Percentiles rank a stretch among this genome's conserved stretches.
phyloP scores from a whole-genome alignment of 2,888 invertebrate species.

The Mesorhabditis belari region DNA sequence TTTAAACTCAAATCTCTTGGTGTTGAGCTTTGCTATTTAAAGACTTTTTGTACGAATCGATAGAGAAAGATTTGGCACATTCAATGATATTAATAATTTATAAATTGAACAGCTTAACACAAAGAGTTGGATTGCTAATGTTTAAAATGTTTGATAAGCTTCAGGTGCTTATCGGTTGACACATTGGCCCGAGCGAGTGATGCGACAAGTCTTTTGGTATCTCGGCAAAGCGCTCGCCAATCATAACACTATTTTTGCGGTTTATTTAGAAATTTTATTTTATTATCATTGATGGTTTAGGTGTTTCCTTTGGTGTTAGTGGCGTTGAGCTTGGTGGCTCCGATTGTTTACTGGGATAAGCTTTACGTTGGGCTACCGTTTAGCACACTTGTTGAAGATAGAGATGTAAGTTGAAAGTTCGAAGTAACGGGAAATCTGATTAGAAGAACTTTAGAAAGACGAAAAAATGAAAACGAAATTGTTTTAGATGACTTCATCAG shows the following conservation, averaged over 20 bases:
- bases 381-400: conserved; percentile 13
- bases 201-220: conserved; percentile 39
- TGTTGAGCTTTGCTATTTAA: too few relatives aligned
- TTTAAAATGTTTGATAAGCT: too few relatives aligned
- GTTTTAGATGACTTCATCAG: conserved; percentile 12
- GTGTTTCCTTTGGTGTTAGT: conserved; percentile 12
- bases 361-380: conserved; percentile 20
- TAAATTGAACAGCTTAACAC: too few relatives aligned
- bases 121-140: too few relatives aligned
- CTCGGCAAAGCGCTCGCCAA: conserved; percentile 44
- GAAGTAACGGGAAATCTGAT: background rate
- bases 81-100: too few relatives aligned
- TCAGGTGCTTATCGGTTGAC: background rate
- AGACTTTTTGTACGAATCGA: too few relatives aligned
- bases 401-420: background rate
- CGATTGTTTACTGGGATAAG: conserved; percentile 10
- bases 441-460: background rate
- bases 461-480: background rate
- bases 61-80: too few relatives aligned
- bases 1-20: too few relatives aligned
- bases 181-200: background rate
- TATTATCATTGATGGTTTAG: conserved; percentile 3
- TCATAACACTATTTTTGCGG: conserved; percentile 14
- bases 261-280: background rate
- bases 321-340: conserved; percentile 13